Base-by-base conservation (phyloP, 2,113 vertebrate species). In the Felis catus region DNA sequence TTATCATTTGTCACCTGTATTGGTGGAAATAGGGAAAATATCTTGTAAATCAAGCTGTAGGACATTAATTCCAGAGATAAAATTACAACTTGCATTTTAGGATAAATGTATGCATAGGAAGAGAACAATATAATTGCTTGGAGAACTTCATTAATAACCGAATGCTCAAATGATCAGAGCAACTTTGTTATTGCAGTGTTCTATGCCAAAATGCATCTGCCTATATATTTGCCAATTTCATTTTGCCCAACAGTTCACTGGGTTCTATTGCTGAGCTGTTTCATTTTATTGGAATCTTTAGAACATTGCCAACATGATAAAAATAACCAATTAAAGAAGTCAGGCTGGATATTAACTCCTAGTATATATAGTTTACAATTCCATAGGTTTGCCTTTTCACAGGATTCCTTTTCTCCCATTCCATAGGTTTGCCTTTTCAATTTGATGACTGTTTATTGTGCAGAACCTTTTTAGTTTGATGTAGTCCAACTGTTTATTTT, bases 141-240 rank as follows among this genome's bases (percentile, higher is more conserved):
- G n/a, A 85, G 31, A 97, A 90, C 23, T 33, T 66, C 81, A 94
- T 91, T 95, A 97, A 96, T 90, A 93, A 82, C 4, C 58, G 61
- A 95, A 25, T 55, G 61, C 19, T 97, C 55, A 90, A 91, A 80
- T 70, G 19, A 74, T 76, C 78, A 53, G 33, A 89, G 2, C 36
- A 66, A 79, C 53, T 95, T 84, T 91, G 41, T 61, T 95, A 83
- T 33, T 74, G 25, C 33, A 82, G 31, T 66, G 11, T 82, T 80
- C 48, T 91, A 65, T 90, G 70, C 48, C 79, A 92, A 92, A 84
- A 51, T 39, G n/a, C 65, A 82, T 86, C 84, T 85, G 21, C 23
- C 41, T 6, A 41, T 68, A 45, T 73, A 94, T 80, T 76, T 85
- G 58, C 68, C 65, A 96, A 79, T 94, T 97, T 97, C 7, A 48